These are phyloP conservation scores for Psittacara wagleri DNA, from an alignment of 2,113 vertebrate genomes.

Conservation along the genomic window DNA sequence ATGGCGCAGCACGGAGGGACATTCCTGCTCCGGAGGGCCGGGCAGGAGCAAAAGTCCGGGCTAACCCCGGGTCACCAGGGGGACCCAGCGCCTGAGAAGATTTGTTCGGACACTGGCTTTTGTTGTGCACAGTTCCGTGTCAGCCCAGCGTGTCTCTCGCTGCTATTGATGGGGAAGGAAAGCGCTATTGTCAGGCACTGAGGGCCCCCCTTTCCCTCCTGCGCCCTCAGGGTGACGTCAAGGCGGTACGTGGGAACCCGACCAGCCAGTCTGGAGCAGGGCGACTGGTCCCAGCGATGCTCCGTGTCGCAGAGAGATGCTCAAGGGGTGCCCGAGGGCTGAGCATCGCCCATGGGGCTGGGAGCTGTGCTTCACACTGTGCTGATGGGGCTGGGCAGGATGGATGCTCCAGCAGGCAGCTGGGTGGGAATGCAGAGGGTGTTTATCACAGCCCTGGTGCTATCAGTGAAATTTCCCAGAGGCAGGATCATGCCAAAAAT, in stretches of 20 bases:
- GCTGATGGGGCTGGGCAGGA: background rate
- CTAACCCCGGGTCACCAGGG: constrained; percentile 40
- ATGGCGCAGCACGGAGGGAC: constrained; percentile 19
- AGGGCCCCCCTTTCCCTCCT: constrained; percentile 5
- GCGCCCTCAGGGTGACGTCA: background rate
- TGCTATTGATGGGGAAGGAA: background rate
- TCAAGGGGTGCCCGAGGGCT: background rate
- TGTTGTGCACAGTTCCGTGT: constrained; percentile 66
- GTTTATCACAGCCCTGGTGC: background rate
- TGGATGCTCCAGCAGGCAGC: background rate
- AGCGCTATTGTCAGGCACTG: background rate
- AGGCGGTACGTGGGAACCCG: background rate
- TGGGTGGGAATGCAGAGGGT: background rate
- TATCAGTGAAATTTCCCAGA: constrained; percentile 5
- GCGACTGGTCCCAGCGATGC: fast-evolving
- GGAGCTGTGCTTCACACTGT: background rate
- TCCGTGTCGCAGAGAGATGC: fast-evolving
- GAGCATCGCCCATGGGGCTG: fast-evolving
- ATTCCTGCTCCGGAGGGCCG: constrained; percentile 55
- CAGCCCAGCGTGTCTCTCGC: constrained; percentile 50
- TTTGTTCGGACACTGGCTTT: constrained; percentile 67
- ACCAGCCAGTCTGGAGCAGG: background rate
- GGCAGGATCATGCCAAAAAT: background rate
- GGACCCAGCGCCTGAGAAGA: constrained; percentile 46
- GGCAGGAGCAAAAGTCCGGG: constrained; percentile 46